A percentile compares a stretch with the other conserved stretches of the same genome.
Evolutionary conservation across 1,140 invertebrate genomes (phyloP).

Genomic region (Calosoma granatense): DNA sequence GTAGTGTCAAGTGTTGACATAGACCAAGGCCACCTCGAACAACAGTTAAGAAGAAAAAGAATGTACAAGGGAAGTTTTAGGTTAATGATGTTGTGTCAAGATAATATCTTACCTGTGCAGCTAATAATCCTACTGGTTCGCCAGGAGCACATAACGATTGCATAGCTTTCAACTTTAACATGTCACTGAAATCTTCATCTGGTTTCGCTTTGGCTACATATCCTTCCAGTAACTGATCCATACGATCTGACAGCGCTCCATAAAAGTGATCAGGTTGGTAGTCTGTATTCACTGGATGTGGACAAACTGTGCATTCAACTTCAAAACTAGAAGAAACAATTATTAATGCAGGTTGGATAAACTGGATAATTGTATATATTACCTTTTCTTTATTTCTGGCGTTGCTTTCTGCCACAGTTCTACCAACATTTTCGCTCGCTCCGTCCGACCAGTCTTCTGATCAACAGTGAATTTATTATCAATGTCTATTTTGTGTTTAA

Average conservation of each 20-base stretch:
- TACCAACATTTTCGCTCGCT: conserved; percentile 42
- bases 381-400: conserved; percentile 48
- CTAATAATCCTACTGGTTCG: conserved; percentile 91
- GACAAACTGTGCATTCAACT: conserved; percentile 40
- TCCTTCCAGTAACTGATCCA: conserved; percentile 56
- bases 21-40: too few relatives aligned
- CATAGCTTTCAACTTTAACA: conserved; percentile 69
- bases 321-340: conserved; percentile 25
- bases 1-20: too few relatives aligned
- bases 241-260: conserved; percentile 69
- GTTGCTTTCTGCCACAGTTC: conserved; percentile 51
- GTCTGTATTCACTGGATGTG: conserved; percentile 62
- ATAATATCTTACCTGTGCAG: conserved; percentile 63
- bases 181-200: conserved; percentile 48
- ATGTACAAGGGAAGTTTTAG: too few relatives aligned
- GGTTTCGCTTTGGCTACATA: conserved; percentile 44
- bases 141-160: conserved; percentile 74
- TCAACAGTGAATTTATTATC: conserved; percentile 28
- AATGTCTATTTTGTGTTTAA: conserved; percentile 13
- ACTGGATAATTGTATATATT: too few relatives aligned
- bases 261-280: conserved; percentile 65
- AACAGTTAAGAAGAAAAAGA: too few relatives aligned
- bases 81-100: too few relatives aligned
- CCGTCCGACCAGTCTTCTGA: conserved; percentile 26
- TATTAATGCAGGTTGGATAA: conserved; percentile 1